These are phyloP conservation scores for Boloria euphrosyne DNA, from an alignment of 2,888 invertebrate genomes.

Conservation along the genomic window DNA sequence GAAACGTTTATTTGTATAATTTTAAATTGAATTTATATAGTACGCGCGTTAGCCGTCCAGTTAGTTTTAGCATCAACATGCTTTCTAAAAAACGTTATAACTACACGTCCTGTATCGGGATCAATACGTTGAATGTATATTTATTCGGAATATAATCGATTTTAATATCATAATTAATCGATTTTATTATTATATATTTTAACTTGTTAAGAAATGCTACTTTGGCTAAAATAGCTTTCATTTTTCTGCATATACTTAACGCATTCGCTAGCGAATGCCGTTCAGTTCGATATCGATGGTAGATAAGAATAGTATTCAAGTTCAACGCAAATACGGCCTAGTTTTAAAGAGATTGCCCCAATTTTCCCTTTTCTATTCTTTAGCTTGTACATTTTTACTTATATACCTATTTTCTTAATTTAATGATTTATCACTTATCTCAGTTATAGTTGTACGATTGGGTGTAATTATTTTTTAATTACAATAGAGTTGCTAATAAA, in stretches of 20 bases:
- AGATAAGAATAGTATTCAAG: not conserved
- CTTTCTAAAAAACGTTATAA: slow-evolving; percentile 1
- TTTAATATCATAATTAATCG: too few species aligned
- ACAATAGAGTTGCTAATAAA: too few species aligned
- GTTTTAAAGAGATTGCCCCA: slow-evolving; percentile 19
- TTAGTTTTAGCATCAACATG: not conserved
- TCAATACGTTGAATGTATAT: too few species aligned
- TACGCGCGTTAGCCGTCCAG: slow-evolving; percentile 24
- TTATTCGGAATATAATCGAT: too few species aligned
- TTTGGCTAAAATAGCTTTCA: too few species aligned
- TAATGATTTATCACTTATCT: too few species aligned
- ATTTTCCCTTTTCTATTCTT: not conserved
- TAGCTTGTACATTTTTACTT: not conserved
- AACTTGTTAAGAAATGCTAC: too few species aligned
- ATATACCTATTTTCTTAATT: too few species aligned
- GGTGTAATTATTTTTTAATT: too few species aligned
- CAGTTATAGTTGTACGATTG: too few species aligned
- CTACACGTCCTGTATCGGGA: slow-evolving; percentile 3
- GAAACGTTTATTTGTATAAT: not conserved
- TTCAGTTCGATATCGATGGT: not conserved
- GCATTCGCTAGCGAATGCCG: not conserved
- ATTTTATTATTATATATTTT: too few species aligned
- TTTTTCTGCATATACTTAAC: not conserved
- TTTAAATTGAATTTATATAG: slow-evolving; percentile 2
- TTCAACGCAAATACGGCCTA: slow-evolving; percentile 12